Evolutionary conservation across 2,113 vertebrate genomes (phyloP), one percentile per base, ranked within the genome.

Genomic region (Falco punctatus): DNA sequence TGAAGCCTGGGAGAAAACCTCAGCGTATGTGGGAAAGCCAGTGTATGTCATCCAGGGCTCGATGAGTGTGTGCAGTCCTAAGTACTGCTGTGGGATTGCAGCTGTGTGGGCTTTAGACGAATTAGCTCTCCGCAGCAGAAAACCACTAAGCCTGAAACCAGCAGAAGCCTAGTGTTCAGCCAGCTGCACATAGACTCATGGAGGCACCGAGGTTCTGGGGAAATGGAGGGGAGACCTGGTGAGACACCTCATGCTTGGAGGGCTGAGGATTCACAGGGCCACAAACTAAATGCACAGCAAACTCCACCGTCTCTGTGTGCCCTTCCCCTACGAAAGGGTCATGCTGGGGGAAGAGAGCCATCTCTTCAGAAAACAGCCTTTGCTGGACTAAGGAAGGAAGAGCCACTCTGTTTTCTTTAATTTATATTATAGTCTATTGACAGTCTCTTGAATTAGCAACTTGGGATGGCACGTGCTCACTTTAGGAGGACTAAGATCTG

Each of bases 251-350:
- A 3, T 52, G 57, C 51, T 20, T 4, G 10, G 14, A 15, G 51
- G 27, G 42, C 28, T 27, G 35, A 84, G 23, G 59, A 46, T 42
- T 79, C 52, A 35, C 19, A 65, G 73, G 20, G 32, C n/a, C n/a
- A 27, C n/a, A 73, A 61, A 54, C 22, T 62, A 40, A 83, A 51
- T 16, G 32, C 30, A 6, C 6, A 59, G 35, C 38, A 78, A 7
- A 49, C 11, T n/a, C 32, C 18, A 7, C 21, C 0, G 0, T 33
- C 80, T 66, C 44, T 0, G 0, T 10, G 5, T 91, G 27, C 24
- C 8, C 8, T 33, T 72, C 20, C 23, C 22, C 6, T 48, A 0
- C 28, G 33, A 33, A 77, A 70, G 33, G 11, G 9, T 64, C 26
- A 4, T 7, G 8, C 51, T 71, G 52, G 23, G 23, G 30, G 16